Evolutionary conservation across 2,888 invertebrate species (phyloP).

Genomic region (Plagodis dolabraria): DNA sequence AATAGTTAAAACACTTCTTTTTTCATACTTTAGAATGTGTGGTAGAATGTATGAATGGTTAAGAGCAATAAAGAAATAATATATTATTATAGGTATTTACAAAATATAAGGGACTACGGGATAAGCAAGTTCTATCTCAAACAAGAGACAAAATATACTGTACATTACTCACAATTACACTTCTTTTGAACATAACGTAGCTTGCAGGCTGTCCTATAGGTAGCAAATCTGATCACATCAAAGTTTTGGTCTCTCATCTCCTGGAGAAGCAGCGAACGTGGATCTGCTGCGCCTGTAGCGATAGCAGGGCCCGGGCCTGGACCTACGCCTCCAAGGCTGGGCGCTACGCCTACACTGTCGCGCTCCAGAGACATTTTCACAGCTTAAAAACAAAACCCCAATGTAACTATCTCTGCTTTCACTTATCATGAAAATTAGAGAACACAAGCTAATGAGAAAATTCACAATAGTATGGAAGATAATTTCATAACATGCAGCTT

Average conservation of each 20-base stretch:
- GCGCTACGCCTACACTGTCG: slow-evolving; percentile 64
- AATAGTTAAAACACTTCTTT: too few relatives aligned
- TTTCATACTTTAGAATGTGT: too few relatives aligned
- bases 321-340: slow-evolving; percentile 49
- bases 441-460: slow-evolving; percentile 11
- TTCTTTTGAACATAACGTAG: slow-evolving; percentile 98
- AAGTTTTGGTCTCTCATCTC: slow-evolving; percentile 96
- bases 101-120: not conserved
- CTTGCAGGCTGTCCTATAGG: slow-evolving; percentile 98
- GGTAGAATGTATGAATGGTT: too few relatives aligned
- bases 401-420: not conserved
- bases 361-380: slow-evolving; percentile 72
- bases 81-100: too few relatives aligned
- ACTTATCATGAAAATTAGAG: slow-evolving; percentile 3
- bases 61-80: too few relatives aligned
- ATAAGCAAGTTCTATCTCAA: too few relatives aligned
- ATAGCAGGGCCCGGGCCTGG: slow-evolving; percentile 39
- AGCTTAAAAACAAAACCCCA: slow-evolving; percentile 9
- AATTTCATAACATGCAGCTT: slow-evolving; percentile 19
- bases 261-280: slow-evolving; percentile 91
- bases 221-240: slow-evolving; percentile 98
- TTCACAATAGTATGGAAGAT: slow-evolving; percentile 2
- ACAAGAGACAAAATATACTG: slow-evolving; percentile 15
- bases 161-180: slow-evolving; percentile 92
- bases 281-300: slow-evolving; percentile 74